Evolutionary conservation across 2,797 vertebrate genomes (phyloP), one percentile per base, ranked within the genome.

Genomic region (Apodemus agrarius): DNA sequence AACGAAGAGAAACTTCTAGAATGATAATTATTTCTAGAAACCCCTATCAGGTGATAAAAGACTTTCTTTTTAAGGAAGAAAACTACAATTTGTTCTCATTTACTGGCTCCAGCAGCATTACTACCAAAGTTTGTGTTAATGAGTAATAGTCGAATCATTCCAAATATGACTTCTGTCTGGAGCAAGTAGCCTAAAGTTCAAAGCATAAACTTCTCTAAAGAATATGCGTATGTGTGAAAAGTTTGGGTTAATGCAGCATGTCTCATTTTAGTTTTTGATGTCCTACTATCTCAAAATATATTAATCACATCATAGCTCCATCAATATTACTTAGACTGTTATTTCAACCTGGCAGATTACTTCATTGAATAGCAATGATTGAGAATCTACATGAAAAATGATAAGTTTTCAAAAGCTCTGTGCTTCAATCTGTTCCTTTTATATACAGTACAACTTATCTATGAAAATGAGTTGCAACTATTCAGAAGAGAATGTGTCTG

Each of bases 311-410:
- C 89, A 93, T 21, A 96, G 88, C 37, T 88, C 78, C 79, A 97
- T 94, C 91, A 93, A 91, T 93, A 69, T 89, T 59, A 63, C 74
- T 29, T 80, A 0, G 6, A 72, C 85, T 96, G 2, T 95, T 97
- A 96, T 96, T 96, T 90, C 22, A n/a, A n/a, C 24, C 16, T 96
- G 75, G 91, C 24, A 90, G 85, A 86, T 97, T 72, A 89, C 96
- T 76, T 96, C 80, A 83, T 88, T 13, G 65, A 93, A 93, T 0
- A 95, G 46, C 37, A 91, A 52, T 89, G 79, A 97, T 92, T 2
- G n/a, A 96, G 74, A 81, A 86, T 97, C 59, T 74, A 40, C 10
- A 37, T 96, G 94, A 98, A 97, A 97, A 96, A 95, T 85, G 85
- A 92, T 24, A 83, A 37, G 1, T 63, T 63, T 92, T 98, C 67